Evolutionary conservation across 2,797 vertebrate species (phyloP), one percentile per base, ranked within the genome.

Genomic region (Tokudaia muenninki): DNA sequence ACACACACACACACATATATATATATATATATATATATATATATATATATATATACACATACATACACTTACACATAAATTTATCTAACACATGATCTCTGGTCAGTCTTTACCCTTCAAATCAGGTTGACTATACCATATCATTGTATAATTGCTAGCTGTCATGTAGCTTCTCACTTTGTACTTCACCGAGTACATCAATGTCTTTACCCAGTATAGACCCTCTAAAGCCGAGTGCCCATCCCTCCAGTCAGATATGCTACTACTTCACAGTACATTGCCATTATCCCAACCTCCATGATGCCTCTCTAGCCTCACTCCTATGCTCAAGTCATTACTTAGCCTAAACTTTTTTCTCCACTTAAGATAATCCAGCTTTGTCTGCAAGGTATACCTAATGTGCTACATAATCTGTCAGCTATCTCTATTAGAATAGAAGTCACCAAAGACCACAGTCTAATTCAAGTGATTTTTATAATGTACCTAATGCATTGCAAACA

Each of bases 381-480:
- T 82, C 61, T 96, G 92, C 55, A 55, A 79, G 21, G 9, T 9
- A 19, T 26, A 37, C 4, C 55, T 34, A 90, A 81, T 9, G 31
- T 37, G 44, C 50, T 67, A 70, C 34, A 44, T 10, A 19, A 61
- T 37, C 72, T 37, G 10, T 63, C 26, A 83, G 34, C n/a, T 70
- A 55, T 94, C 92, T 31, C 29, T 52, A 29, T 81, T 19, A 37
- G 34, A 34, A 37, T 55, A 10, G 16, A 95, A 72, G 29, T 22
- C 24, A 88, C 94, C 37, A 92, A 74, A 59, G 91, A 67, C 31
- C 31, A n/a, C 14, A 65, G 55, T 16, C 94, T 65, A 74, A 91
- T 41, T 87, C 55, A 96, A 74, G 57, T 63, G 7, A 75, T 70
- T 84, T 77, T 96, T 70, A 34, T 72, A 50, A 94, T 70, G 24